A percentile compares a stretch with the other conserved stretches of the same genome.
Conservation (phyloP, 2,797 vertebrate species). For the Cirrhinus mrigala region DNA sequence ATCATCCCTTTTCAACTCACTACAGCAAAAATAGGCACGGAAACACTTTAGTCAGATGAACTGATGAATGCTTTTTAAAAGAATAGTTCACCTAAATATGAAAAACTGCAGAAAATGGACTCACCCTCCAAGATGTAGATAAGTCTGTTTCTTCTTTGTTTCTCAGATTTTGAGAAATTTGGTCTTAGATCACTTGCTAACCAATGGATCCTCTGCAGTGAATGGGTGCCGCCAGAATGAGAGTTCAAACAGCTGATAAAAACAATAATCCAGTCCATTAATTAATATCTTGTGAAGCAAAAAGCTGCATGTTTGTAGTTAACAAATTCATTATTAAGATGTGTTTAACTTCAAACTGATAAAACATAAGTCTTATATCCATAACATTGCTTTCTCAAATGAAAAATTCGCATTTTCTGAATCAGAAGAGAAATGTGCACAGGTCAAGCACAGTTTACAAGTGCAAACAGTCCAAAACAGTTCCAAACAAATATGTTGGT, state of each 20-base stretch:
- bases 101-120: neutral
- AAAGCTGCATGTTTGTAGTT: neutral
- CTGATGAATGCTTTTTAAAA: neutral
- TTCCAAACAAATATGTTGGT: neutral
- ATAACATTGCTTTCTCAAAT: neutral
- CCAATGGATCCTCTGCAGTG: neutral
- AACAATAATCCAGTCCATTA: neutral
- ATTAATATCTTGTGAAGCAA: neutral
- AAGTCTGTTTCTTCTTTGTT: neutral
- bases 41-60: conserved; percentile 26
- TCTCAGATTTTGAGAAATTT: neutral
- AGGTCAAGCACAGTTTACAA: neutral
- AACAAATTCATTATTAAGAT: neutral
- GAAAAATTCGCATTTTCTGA: neutral
- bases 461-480: neutral
- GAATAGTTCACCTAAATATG: neutral
- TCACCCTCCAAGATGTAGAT: neutral
- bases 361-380: neutral
- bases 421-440: neutral
- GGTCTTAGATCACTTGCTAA: neutral
- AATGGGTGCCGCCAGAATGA: neutral
- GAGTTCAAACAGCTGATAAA: neutral
- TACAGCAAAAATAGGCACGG: conserved; percentile 30
- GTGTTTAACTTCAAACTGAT: neutral
- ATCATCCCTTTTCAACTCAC: conserved; percentile 1